These are phyloP conservation scores for Denticeps clupeoides DNA, from an alignment of 2,797 vertebrate species.

Conservation along the genomic window DNA sequence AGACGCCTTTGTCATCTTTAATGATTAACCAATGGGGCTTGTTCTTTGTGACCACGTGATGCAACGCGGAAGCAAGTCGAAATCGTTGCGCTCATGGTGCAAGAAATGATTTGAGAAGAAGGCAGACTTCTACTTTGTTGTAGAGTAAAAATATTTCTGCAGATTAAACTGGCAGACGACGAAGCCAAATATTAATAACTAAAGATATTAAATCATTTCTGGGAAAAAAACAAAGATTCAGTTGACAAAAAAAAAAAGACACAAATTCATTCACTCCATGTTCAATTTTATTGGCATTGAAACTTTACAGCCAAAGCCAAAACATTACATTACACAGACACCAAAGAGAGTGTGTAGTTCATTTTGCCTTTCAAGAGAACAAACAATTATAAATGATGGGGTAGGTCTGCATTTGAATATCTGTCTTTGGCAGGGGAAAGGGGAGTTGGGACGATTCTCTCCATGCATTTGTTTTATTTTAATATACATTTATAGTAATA, in stretches of 20 bases:
- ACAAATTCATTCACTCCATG: not conserved
- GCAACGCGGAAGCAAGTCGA: too few relatives aligned
- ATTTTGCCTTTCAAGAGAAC: constrained; percentile 30
- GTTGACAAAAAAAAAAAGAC: not conserved
- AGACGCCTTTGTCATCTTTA: too few relatives aligned
- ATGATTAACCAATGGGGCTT: too few relatives aligned
- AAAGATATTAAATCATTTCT: not conserved
- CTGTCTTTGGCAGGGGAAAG: constrained; percentile 52
- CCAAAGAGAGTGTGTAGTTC: constrained; percentile 28
- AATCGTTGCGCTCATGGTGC: too few relatives aligned
- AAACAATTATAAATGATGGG: constrained; percentile 40
- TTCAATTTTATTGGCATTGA: constrained; percentile 23
- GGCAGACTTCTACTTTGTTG: too few relatives aligned
- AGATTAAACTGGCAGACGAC: too few relatives aligned
- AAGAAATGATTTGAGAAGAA: too few relatives aligned
- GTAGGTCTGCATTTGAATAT: constrained; percentile 34
- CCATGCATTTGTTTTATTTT: constrained; percentile 36
- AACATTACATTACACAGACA: constrained; percentile 45
- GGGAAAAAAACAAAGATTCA: not conserved
- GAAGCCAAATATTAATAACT: too few relatives aligned
- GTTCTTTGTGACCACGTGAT: too few relatives aligned
- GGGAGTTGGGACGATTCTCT: constrained; percentile 34
- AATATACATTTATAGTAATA: constrained; percentile 65
- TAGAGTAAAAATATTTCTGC: too few relatives aligned
- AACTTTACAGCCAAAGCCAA: constrained; percentile 21